A percentile compares a stretch with the other conserved stretches of the same genome.
These are phyloP conservation scores for Ceuthmochares aereus DNA, from an alignment of 2,113 vertebrate genomes.

Conservation along the genomic window DNA sequence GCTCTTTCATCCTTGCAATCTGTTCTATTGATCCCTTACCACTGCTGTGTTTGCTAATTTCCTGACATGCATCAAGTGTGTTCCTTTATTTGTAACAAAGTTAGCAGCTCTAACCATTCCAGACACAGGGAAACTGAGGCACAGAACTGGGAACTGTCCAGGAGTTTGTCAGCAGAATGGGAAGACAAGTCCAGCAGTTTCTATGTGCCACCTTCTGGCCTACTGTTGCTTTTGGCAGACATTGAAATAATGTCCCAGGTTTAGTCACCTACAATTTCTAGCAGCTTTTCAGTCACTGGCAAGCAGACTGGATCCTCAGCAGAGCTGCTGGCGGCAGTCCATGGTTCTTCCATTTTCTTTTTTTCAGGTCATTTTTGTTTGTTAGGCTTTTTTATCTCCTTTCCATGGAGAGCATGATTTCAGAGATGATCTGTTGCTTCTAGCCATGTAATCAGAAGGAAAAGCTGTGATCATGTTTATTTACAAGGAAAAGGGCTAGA, in stretches of 20 bases:
- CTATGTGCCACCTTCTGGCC: background rate
- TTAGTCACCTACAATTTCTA: background rate
- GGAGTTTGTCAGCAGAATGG: background rate
- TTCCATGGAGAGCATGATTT: background rate
- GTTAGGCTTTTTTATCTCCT: background rate
- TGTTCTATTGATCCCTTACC: background rate
- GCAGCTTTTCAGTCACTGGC: constrained; percentile 25
- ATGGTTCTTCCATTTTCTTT: background rate
- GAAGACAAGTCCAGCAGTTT: background rate
- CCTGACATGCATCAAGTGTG: background rate
- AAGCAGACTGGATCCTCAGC: background rate
- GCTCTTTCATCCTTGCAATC: background rate
- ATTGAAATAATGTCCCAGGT: background rate
- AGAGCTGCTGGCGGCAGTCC: background rate
- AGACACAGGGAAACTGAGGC: constrained; percentile 8
- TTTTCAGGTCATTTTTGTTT: background rate
- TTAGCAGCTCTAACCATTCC: background rate
- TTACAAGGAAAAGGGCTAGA: background rate
- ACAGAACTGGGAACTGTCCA: background rate
- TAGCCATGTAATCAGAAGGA: background rate
- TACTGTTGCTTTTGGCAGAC: constrained; percentile 10
- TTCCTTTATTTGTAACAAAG: background rate
- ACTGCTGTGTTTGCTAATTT: background rate
- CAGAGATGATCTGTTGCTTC: background rate
- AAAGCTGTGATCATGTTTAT: background rate